Evolutionary conservation across 2,888 invertebrate species (phyloP).

Genomic region (Hesperia comma): DNA sequence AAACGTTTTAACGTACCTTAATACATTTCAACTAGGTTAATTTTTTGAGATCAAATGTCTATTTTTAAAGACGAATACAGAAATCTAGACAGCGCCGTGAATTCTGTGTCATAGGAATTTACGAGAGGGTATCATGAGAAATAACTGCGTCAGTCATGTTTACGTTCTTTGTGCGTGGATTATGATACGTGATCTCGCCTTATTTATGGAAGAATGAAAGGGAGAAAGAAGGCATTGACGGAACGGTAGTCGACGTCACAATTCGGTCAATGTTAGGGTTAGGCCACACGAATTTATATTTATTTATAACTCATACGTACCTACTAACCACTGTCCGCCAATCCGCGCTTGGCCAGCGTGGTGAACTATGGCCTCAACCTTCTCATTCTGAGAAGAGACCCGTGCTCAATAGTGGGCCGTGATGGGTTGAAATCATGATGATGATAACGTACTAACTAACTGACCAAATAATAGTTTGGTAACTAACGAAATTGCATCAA

Average conservation of each 20-base stretch:
- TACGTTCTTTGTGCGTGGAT: conserved; percentile 76
- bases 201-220: conserved; percentile 67
- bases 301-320: neutral
- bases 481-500: no score
- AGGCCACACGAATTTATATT: conserved; percentile 7
- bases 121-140: conserved; percentile 70
- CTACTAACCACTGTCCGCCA: no score
- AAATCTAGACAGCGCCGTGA: conserved; percentile 37
- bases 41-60: no score
- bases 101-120: conserved; percentile 68
- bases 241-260: conserved; percentile 28
- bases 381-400: no score
- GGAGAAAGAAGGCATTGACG: conserved; percentile 52
- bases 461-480: no score
- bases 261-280: conserved; percentile 32
- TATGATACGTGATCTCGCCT: conserved; percentile 75
- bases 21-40: no score
- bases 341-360: no score
- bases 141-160: conserved; percentile 75
- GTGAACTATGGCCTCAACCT: no score
- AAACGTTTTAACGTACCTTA: no score
- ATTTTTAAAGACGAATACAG: neutral
- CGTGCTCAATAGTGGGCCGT: no score
- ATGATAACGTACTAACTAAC: no score
- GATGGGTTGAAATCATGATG: no score